Conservation (phyloP, 2,888 invertebrate genomes). For the Aporophyla nigra region DNA sequence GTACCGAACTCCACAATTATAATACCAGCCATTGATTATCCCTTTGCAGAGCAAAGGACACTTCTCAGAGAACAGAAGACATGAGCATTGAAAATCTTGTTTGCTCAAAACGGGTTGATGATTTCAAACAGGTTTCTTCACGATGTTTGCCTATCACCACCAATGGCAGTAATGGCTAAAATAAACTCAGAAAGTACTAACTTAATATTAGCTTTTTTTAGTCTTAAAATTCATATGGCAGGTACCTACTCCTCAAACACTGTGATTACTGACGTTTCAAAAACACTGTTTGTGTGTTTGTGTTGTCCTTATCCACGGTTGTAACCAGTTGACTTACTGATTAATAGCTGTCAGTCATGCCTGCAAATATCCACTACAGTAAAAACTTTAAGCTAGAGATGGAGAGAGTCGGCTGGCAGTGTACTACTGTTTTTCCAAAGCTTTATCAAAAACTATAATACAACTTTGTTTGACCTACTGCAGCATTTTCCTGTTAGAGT, state of each 20-base stretch:
- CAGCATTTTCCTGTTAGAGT: background rate
- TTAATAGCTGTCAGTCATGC: no score
- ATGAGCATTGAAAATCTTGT: background rate
- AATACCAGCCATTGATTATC: background rate
- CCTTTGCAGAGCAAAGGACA: background rate
- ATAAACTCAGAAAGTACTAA: background rate
- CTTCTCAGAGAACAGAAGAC: background rate
- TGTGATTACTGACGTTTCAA: background rate
- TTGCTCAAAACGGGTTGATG: background rate
- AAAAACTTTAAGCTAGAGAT: background rate
- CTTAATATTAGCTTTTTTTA: no score
- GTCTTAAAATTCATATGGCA: background rate
- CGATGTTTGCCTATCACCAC: background rate
- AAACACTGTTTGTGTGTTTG: no score
- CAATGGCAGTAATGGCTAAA: background rate
- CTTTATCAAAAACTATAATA: background rate
- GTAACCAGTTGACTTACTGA: background rate
- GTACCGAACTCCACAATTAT: background rate
- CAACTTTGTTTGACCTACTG: background rate
- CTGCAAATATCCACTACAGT: no score
- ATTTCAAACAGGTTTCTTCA: background rate
- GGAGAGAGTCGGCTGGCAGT: background rate
- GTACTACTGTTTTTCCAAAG: background rate
- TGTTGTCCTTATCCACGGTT: background rate
- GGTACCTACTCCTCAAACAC: no score